Percentiles rank a stretch among this genome's conserved stretches.
Evolutionary conservation across 2,797 vertebrate genomes (phyloP).

Genomic region (Mormyrus proboscirostris): DNA sequence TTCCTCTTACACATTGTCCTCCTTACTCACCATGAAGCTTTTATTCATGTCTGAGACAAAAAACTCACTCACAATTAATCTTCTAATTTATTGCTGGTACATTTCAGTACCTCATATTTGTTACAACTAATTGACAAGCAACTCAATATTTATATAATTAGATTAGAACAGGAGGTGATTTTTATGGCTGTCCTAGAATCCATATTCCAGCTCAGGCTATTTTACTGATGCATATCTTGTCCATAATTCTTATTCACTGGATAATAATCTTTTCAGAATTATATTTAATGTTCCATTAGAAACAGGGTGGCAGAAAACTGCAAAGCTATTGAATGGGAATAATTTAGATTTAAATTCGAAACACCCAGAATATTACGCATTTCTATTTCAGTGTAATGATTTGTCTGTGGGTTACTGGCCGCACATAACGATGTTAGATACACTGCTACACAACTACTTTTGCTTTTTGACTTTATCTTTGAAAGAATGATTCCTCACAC

Average conservation of each 20-base stretch:
- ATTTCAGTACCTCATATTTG: slow-evolving; percentile 3
- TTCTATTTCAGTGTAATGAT: background rate
- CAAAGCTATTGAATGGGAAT: background rate
- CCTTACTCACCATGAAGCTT: background rate
- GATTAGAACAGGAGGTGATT: background rate
- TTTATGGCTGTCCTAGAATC: background rate
- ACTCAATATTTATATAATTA: slow-evolving; percentile 8
- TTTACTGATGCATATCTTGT: background rate
- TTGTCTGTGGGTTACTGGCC: background rate
- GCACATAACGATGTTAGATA: background rate
- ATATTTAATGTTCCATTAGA: slow-evolving; percentile 13
- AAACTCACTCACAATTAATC: background rate
- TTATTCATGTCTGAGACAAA: background rate
- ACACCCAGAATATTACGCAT: background rate
- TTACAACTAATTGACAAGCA: slow-evolving; percentile 10
- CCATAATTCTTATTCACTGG: slow-evolving; percentile 6
- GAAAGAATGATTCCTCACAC: background rate
- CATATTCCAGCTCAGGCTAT: background rate
- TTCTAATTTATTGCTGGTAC: background rate
- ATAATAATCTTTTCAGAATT: slow-evolving; percentile 8
- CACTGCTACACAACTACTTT: background rate
- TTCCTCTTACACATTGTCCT: background rate
- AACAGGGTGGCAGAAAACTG: background rate
- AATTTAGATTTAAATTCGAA: background rate
- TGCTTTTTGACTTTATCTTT: background rate